Percentiles rank a stretch among this genome's conserved stretches.
phyloP scores from a whole-genome alignment of 2,797 vertebrate species.

The Thalassophryne amazonica region DNA sequence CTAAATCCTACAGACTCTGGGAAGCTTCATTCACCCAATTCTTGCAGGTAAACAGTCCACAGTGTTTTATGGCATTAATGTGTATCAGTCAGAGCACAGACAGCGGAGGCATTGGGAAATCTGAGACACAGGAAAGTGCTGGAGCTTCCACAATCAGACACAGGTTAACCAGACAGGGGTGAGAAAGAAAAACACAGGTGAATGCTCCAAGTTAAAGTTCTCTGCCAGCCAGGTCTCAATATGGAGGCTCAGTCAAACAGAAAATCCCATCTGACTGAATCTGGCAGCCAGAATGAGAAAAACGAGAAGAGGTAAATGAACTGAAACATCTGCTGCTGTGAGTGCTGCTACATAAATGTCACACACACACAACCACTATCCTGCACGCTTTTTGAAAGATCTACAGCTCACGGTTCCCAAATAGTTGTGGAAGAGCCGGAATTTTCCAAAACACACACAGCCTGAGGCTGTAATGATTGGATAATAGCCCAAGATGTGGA shows the following conservation, averaged over 20 bases:
- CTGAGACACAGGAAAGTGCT: neutral
- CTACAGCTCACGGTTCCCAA: no score
- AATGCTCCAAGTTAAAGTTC: slow-evolving; percentile 28
- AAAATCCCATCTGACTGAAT: slow-evolving; percentile 19
- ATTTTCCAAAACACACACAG: no score
- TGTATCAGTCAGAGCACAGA: slow-evolving; percentile 3
- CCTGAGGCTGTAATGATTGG: no score
- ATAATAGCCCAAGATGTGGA: no score
- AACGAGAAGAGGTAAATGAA: slow-evolving; percentile 11
- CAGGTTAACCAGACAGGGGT: slow-evolving; percentile 1
- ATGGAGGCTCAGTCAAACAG: slow-evolving; percentile 1
- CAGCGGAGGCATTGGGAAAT: slow-evolving; percentile 9
- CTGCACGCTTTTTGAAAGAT: no score
- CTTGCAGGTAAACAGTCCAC: no score
- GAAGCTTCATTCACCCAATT: no score
- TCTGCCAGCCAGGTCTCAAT: slow-evolving; percentile 20
- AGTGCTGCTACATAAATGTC: neutral
- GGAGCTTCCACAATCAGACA: slow-evolving; percentile 8
- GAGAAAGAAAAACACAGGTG: slow-evolving; percentile 22
- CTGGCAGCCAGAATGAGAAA: slow-evolving; percentile 24
- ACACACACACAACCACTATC: no score
- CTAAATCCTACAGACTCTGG: no score
- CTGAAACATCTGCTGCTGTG: neutral
- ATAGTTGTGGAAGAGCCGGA: no score
- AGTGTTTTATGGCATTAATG: no score